Percentiles rank a stretch among this genome's conserved stretches.
Evolutionary conservation across 2,888 invertebrate species (phyloP).

Genomic region (Rhingia campestris): DNA sequence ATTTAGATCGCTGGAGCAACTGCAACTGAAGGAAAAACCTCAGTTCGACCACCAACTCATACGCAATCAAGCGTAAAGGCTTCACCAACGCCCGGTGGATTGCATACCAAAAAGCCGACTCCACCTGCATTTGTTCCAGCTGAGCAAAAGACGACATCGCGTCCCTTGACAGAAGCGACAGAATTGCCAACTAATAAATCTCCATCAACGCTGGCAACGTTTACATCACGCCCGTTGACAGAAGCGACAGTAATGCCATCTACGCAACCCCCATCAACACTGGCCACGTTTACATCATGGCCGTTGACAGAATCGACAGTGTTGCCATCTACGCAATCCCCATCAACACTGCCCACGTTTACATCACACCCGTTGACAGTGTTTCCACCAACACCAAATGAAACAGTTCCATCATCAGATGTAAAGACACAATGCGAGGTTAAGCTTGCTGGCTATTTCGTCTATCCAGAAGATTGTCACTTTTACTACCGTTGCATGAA

Average conservation of each 20-base stretch:
- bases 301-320: too few species aligned
- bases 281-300: background rate
- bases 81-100: background rate
- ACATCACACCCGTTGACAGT: background rate
- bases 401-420: background rate
- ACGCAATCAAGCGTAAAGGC: background rate
- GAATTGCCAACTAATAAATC: too few species aligned
- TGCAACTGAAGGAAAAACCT: background rate
- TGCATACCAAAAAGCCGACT: too few species aligned
- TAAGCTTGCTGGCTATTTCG: constrained; percentile 29
- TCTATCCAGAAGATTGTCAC: constrained; percentile 32
- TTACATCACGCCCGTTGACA: too few species aligned
- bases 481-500: constrained; percentile 49
- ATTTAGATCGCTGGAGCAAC: background rate
- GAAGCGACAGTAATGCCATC: too few species aligned
- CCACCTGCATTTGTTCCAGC: too few species aligned
- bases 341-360: too few species aligned
- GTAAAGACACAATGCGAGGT: constrained; percentile 7
- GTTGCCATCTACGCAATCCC: too few species aligned
- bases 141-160: too few species aligned
- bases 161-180: too few species aligned
- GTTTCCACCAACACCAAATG: background rate
- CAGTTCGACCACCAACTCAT: background rate
- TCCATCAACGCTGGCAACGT: too few species aligned
- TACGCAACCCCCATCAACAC: background rate